Percentiles rank a stretch among this genome's conserved stretches.
These are phyloP conservation scores for Lamprotornis superbus DNA, from an alignment of 2,113 vertebrate species.

Conservation along the genomic window DNA sequence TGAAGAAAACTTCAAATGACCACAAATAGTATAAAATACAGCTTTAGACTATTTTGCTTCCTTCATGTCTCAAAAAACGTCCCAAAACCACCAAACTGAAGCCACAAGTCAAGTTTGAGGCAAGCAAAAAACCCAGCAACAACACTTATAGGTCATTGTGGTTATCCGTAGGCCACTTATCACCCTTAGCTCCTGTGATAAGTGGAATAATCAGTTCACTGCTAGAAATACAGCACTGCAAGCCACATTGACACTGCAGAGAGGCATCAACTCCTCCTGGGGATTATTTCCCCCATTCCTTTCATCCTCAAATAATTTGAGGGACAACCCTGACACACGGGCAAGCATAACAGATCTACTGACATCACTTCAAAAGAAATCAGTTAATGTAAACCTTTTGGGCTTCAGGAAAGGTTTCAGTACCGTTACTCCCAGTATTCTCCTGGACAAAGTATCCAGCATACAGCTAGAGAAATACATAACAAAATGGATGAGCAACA, in stretches of 20 bases:
- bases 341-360: not conserved
- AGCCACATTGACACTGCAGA: not conserved
- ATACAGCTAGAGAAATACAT: not conserved
- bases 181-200: rapidly evolving
- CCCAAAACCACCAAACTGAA: not conserved
- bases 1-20: not conserved
- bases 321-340: not conserved
- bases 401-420: not conserved
- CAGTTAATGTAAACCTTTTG: not conserved
- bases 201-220: not conserved
- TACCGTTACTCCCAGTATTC: not conserved
- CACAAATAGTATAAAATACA: not conserved
- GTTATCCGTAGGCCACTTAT: not conserved
- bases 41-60: not conserved
- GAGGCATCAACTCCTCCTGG: not conserved
- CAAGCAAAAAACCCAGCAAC: not conserved
- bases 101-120: not conserved
- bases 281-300: not conserved
- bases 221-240: not conserved
- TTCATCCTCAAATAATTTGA: not conserved
- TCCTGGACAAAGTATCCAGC: not conserved
- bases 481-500: not conserved
- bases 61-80: rapidly evolving
- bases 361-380: not conserved
- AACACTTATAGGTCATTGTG: not conserved